Evolutionary conservation across 2,888 invertebrate genomes (phyloP).

Genomic region (Choristoneura rosaceana): DNA sequence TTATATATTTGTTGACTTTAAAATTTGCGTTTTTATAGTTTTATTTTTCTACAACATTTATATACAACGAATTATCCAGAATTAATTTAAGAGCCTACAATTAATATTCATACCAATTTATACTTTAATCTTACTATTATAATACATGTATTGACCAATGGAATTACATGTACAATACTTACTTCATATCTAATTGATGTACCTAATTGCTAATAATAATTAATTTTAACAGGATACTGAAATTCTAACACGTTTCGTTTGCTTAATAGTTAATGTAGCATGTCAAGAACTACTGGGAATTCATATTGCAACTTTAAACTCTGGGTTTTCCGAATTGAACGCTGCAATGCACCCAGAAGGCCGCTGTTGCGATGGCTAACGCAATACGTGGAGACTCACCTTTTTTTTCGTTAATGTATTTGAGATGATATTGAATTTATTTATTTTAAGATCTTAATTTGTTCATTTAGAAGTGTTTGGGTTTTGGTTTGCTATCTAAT

Average conservation of each 20-base stretch:
- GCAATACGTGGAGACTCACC: conserved; percentile 45
- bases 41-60: too few species aligned
- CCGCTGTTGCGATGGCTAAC: conserved; percentile 52
- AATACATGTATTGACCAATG: neutral
- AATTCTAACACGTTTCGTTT: conserved; percentile 10
- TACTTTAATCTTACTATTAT: neutral
- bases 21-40: too few species aligned
- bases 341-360: conserved; percentile 67
- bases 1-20: too few species aligned
- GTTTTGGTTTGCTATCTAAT: too few species aligned
- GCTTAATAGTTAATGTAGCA: conserved; percentile 33
- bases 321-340: conserved; percentile 78
- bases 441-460: too few species aligned
- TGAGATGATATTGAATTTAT: neutral
- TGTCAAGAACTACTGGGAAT: conserved; percentile 56
- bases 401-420: conserved; percentile 2
- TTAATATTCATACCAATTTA: neutral
- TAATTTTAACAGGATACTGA: neutral
- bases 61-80: too few species aligned
- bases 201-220: neutral
- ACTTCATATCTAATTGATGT: neutral
- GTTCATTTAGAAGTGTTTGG: too few species aligned
- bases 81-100: too few species aligned
- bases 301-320: conserved; percentile 63
- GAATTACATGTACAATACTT: neutral